A percentile compares a stretch with the other conserved stretches of the same genome.
Conservation (phyloP, 2,113 vertebrate genomes). For the Okapia johnstoni region DNA sequence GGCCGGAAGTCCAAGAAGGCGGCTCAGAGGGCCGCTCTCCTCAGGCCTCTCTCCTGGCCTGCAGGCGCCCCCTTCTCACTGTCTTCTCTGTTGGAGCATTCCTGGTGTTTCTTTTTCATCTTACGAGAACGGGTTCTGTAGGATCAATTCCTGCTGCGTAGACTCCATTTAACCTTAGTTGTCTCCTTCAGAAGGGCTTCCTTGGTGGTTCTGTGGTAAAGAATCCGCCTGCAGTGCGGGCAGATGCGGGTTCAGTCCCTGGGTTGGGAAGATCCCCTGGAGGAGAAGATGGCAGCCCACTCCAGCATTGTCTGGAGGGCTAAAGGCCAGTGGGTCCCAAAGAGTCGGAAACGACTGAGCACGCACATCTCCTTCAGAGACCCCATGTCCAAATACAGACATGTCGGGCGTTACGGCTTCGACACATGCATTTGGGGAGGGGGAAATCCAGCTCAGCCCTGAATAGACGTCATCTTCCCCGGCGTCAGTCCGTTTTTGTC, state of each 20-base stretch:
- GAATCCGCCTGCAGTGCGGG: background rate
- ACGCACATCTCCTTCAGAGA: background rate
- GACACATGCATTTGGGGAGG: too few relatives aligned
- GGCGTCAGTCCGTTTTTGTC: too few relatives aligned
- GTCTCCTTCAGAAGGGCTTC: background rate
- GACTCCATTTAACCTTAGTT: background rate
- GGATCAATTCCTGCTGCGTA: background rate
- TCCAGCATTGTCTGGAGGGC: background rate
- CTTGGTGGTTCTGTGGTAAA: background rate
- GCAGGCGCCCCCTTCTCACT: accelerated
- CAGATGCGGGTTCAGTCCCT: background rate
- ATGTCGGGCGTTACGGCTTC: background rate
- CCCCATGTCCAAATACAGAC: background rate
- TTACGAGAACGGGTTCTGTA: background rate
- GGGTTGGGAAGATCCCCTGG: background rate
- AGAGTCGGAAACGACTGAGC: background rate
- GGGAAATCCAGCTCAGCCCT: too few relatives aligned
- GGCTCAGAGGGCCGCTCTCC: too few relatives aligned
- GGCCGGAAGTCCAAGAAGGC: background rate
- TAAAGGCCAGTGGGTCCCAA: background rate
- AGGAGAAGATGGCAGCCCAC: background rate
- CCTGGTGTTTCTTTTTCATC: background rate
- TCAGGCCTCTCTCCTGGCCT: background rate
- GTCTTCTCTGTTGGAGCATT: background rate
- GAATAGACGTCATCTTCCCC: background rate